A percentile compares a stretch with the other conserved stretches of the same genome.
phyloP scores from a whole-genome alignment of 2,888 invertebrate species.

The Cheilosia impressa region DNA sequence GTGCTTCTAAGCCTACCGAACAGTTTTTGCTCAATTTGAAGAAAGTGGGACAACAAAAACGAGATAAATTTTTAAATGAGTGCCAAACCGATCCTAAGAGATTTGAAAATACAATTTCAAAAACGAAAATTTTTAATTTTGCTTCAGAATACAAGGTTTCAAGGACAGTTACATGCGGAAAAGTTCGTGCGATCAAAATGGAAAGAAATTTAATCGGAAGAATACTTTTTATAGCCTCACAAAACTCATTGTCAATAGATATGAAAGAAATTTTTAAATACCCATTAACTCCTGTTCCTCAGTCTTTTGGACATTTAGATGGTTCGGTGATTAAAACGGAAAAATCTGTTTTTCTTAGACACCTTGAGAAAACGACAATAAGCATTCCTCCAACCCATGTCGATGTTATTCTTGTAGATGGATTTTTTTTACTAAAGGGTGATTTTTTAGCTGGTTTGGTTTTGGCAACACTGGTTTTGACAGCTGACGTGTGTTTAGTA shows the following conservation, averaged over 20 bases:
- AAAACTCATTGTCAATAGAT: constrained; percentile 12
- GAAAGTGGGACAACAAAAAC: constrained; percentile 6
- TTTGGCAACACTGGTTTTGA: too few relatives aligned
- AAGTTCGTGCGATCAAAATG: constrained; percentile 33
- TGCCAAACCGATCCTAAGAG: constrained; percentile 23
- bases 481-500: too few relatives aligned
- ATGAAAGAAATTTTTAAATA: constrained; percentile 34
- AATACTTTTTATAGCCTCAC: constrained; percentile 20
- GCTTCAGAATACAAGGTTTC: constrained; percentile 22
- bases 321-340: too few relatives aligned
- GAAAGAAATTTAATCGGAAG: constrained; percentile 25
- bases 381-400: too few relatives aligned
- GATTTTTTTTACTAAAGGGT: too few relatives aligned
- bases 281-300: background rate
- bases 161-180: background rate
- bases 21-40: constrained; percentile 23
- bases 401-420: too few relatives aligned
- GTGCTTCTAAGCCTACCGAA: background rate
- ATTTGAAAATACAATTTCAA: constrained; percentile 17
- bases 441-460: too few relatives aligned
- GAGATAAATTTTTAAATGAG: constrained; percentile 13
- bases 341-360: too few relatives aligned
- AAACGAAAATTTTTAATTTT: constrained; percentile 15
- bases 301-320: background rate
- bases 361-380: background rate